phyloP scores from a whole-genome alignment of 2,797 vertebrate genomes.

The Phoxinus dragarum region DNA sequence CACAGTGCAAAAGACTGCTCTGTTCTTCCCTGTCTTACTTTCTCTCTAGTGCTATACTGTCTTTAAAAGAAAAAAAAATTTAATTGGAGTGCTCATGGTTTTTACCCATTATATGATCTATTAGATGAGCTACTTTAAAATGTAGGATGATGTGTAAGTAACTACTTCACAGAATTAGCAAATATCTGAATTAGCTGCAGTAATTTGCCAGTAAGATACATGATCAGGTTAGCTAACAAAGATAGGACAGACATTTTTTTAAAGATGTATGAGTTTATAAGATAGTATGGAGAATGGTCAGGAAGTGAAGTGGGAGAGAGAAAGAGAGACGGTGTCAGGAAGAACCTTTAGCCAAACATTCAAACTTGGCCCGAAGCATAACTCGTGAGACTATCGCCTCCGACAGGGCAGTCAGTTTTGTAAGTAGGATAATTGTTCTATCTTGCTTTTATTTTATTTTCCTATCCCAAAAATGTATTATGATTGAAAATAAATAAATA shows the following conservation, averaged over 20 bases:
- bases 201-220: background rate
- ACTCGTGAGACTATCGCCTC: background rate
- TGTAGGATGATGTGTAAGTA: background rate
- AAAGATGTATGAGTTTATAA: background rate
- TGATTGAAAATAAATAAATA: background rate
- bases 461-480: background rate
- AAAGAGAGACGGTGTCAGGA: background rate
- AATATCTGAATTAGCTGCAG: background rate
- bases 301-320: background rate
- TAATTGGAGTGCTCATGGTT: background rate
- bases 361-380: background rate
- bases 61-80: background rate
- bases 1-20: conserved; percentile 46
- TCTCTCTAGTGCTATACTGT: conserved; percentile 33
- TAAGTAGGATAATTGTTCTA: background rate
- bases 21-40: conserved; percentile 42
- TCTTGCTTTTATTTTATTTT: too few relatives aligned
- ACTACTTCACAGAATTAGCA: background rate
- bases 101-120: background rate
- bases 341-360: background rate
- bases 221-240: background rate
- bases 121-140: background rate
- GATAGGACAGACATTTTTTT: background rate
- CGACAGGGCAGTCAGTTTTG: background rate
- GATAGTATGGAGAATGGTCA: background rate